These are phyloP conservation scores for Cheilosia scutellata DNA, from an alignment of 2,888 invertebrate species.

Conservation along the genomic window DNA sequence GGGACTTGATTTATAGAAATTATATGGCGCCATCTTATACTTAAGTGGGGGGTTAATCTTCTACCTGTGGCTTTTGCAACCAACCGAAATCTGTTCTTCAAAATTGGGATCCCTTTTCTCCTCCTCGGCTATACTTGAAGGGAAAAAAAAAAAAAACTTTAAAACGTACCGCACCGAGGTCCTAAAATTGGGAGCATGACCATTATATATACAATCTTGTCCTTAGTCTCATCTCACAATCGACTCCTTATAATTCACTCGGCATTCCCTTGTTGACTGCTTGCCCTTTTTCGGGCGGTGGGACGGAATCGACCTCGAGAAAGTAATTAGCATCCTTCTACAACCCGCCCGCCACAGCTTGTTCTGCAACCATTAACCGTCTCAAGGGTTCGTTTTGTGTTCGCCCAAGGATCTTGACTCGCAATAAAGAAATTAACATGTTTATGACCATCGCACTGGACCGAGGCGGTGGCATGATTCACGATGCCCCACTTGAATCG, in stretches of 20 bases:
- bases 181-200: conserved; percentile 6
- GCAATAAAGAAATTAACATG: conserved; percentile 76
- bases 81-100: conserved; percentile 1
- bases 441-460: conserved; percentile 70
- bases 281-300: conserved; percentile 28
- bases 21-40: conserved; percentile 4
- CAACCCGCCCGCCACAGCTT: conserved; percentile 43
- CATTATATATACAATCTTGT: conserved; percentile 13
- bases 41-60: background rate
- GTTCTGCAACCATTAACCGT: conserved; percentile 51
- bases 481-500: conserved; percentile 62
- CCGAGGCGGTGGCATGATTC: background rate
- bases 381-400: conserved; percentile 68
- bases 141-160: conserved; percentile 16
- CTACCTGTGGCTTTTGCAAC: background rate
- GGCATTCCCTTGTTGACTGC: conserved; percentile 25
- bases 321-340: conserved; percentile 70
- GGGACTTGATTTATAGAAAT: background rate
- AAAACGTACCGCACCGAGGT: conserved; percentile 17
- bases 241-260: conserved; percentile 43
- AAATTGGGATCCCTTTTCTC: conserved; percentile 1
- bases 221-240: conserved; percentile 19
- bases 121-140: background rate
- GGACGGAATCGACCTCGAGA: conserved; percentile 57
- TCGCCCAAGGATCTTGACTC: conserved; percentile 69